Conservation (phyloP, 2,113 vertebrate genomes). For the Kryptolebias marmoratus region DNA sequence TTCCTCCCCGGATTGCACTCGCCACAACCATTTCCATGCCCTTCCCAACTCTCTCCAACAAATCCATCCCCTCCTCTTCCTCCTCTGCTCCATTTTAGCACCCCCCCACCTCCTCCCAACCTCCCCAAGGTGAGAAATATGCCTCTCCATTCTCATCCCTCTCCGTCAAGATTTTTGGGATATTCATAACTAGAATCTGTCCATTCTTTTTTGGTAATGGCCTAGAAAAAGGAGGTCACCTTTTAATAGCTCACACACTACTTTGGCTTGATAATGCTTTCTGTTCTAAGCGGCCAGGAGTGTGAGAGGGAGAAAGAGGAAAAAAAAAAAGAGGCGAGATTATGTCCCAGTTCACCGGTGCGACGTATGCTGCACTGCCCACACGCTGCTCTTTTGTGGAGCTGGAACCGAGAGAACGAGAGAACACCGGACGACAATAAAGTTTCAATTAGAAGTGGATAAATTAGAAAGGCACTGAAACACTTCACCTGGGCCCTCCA, state of each 20-base stretch:
- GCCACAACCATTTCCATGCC: slow-evolving; percentile 55
- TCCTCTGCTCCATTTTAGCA: slow-evolving; percentile 18
- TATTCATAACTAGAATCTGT: slow-evolving; percentile 75
- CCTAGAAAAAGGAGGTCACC: slow-evolving; percentile 81
- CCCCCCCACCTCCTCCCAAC: slow-evolving; percentile 46
- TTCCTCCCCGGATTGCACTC: slow-evolving; percentile 30
- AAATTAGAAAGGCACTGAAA: slow-evolving; percentile 17
- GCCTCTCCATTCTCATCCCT: slow-evolving; percentile 64
- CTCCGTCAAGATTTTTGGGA: slow-evolving; percentile 71
- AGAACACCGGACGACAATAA: slow-evolving; percentile 9
- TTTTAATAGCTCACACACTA: slow-evolving; percentile 74
- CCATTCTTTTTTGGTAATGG: slow-evolving; percentile 75
- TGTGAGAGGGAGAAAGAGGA: slow-evolving; percentile 14
- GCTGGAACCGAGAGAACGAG: slow-evolving; percentile 12
- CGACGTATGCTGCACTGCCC: slow-evolving; percentile 46
- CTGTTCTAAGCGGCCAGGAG: slow-evolving; percentile 50
- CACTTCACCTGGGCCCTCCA: slow-evolving; percentile 40
- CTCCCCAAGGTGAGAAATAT: slow-evolving; percentile 59
- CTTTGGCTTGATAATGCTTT: slow-evolving; percentile 65
- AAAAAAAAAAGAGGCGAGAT: slow-evolving; percentile 23
- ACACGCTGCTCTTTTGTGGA: slow-evolving; percentile 39
- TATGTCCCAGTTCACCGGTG: slow-evolving; percentile 47
- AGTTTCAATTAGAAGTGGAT: slow-evolving; percentile 9
- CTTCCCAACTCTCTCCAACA: slow-evolving; percentile 39
- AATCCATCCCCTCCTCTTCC: not conserved